Evolutionary conservation across 2,888 invertebrate species (phyloP).

Genomic region (Yponomeuta sedellus): DNA sequence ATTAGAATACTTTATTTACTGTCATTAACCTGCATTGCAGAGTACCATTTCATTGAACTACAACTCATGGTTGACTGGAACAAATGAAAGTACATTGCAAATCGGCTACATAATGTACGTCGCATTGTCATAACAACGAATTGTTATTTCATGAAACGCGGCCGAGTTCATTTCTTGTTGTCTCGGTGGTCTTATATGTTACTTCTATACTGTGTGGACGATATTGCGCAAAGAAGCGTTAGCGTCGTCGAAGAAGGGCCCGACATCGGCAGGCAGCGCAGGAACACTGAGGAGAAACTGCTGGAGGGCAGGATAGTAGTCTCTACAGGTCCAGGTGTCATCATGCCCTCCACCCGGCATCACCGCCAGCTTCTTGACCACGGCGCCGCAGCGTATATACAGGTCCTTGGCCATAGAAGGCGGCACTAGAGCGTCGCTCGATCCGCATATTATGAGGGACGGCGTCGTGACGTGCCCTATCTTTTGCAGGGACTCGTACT

Average conservation of each 20-base stretch:
- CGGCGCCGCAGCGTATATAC: slow-evolving; percentile 83
- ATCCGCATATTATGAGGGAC: slow-evolving; percentile 91
- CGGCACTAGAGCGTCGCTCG: slow-evolving; percentile 91
- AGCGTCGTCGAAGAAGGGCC: slow-evolving; percentile 45
- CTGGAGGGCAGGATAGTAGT: slow-evolving; percentile 81
- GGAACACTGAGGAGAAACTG: slow-evolving; percentile 66
- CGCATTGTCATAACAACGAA: too few relatives aligned
- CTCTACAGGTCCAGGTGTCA: slow-evolving; percentile 94
- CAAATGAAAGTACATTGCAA: too few relatives aligned
- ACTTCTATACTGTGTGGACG: slow-evolving; percentile 46
- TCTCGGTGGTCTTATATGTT: neutral
- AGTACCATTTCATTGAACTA: too few relatives aligned
- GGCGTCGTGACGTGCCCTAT: slow-evolving; percentile 84
- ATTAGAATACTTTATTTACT: too few relatives aligned
- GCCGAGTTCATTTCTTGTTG: too few relatives aligned
- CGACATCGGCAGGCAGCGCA: slow-evolving; percentile 42
- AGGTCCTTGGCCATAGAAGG: slow-evolving; percentile 92
- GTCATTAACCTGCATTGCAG: too few relatives aligned
- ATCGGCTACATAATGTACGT: too few relatives aligned
- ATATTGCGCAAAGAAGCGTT: slow-evolving; percentile 32
- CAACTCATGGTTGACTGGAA: too few relatives aligned
- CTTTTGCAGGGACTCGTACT: slow-evolving; percentile 86
- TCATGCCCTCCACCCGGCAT: slow-evolving; percentile 93
- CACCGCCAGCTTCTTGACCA: slow-evolving; percentile 85
- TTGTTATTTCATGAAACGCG: too few relatives aligned